Conservation (phyloP, 2,113 vertebrate species). For the Syrmaticus mikado region DNA sequence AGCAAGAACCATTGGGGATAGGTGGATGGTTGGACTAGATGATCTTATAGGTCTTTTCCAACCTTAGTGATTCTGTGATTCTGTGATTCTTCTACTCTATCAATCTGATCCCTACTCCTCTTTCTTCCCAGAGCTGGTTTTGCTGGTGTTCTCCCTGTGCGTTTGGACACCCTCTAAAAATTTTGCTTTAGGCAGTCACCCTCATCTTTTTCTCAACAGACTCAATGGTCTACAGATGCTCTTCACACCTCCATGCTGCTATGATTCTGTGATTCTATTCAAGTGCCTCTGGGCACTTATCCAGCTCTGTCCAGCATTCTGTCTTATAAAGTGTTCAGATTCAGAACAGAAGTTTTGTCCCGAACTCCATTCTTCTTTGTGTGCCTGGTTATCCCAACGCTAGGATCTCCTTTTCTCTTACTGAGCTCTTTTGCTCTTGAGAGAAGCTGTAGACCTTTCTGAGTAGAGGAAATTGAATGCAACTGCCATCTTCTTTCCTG, state of each 20-base stretch:
- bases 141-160: not conserved
- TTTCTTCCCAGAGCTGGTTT: not conserved
- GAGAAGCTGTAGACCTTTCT: not conserved
- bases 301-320: not conserved
- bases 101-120: not conserved
- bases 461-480: not conserved
- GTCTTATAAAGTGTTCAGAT: not conserved
- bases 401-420: not conserved
- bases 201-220: not conserved
- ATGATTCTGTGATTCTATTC: too few species aligned
- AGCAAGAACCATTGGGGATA: too few species aligned
- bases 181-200: not conserved
- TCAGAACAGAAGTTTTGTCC: not conserved
- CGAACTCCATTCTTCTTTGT: rapidly evolving
- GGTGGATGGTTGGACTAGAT: too few species aligned
- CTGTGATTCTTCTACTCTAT: not conserved
- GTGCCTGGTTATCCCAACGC: not conserved
- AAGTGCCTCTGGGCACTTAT: too few species aligned
- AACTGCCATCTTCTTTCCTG: not conserved
- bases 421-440: not conserved
- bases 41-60: too few species aligned
- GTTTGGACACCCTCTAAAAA: not conserved
- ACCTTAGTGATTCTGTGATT: too few species aligned
- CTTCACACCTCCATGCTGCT: too few species aligned
- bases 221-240: too few species aligned